A percentile compares a stretch with the other conserved stretches of the same genome.
Evolutionary conservation across 2,113 vertebrate genomes (phyloP).

Genomic region (Labrus mixtus): DNA sequence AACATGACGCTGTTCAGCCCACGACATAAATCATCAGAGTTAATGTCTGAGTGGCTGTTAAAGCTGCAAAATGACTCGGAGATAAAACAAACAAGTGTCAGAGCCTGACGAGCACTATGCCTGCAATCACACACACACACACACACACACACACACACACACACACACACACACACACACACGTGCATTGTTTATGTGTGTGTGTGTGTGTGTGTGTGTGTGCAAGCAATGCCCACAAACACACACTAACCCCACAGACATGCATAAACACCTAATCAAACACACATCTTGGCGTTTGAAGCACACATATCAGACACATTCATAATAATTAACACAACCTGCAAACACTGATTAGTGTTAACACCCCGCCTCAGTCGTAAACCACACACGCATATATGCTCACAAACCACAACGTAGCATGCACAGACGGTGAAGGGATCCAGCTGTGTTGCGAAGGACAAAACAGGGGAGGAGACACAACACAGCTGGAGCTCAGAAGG

Average conservation of each 20-base stretch:
- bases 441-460: slow-evolving; percentile 70
- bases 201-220: background rate
- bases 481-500: slow-evolving; percentile 64
- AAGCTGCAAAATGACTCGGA: slow-evolving; percentile 35
- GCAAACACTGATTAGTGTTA: background rate
- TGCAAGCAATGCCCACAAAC: background rate
- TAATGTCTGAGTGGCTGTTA: slow-evolving; percentile 41
- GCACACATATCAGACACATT: background rate
- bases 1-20: slow-evolving; percentile 8
- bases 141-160: slow-evolving; percentile 25
- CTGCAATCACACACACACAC: slow-evolving; percentile 19
- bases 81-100: slow-evolving; percentile 60
- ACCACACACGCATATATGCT: slow-evolving; percentile 16
- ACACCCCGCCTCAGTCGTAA: background rate
- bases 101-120: background rate
- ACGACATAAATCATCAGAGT: slow-evolving; percentile 46
- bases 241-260: slow-evolving; percentile 3
- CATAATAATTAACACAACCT: background rate
- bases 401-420: slow-evolving; percentile 12
- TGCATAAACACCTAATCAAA: background rate
- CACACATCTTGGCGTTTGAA: background rate
- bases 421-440: slow-evolving; percentile 48
- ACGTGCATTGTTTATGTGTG: background rate
- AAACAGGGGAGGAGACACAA: slow-evolving; percentile 65
- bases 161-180: slow-evolving; percentile 23